Conservation (phyloP, 2,113 vertebrate species). For the Chunga burmeisteri region DNA sequence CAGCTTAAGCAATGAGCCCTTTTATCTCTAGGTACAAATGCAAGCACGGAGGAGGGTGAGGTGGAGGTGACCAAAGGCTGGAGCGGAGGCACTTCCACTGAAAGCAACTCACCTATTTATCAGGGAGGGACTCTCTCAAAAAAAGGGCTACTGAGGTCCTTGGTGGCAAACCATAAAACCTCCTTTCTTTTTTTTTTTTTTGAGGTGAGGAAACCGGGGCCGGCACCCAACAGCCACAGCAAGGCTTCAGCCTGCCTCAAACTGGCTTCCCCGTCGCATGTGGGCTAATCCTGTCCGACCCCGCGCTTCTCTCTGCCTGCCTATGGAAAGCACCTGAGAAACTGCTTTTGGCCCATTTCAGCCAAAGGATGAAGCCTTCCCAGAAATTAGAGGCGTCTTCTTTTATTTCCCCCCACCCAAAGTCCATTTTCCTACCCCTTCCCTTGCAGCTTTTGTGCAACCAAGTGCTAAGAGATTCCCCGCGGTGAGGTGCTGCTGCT, state of each 20-base stretch:
- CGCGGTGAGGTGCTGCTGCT: not conserved
- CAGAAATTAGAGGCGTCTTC: not conserved
- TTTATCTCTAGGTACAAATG: not conserved
- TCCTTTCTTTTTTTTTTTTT: not conserved
- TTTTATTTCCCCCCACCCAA: rapidly evolving
- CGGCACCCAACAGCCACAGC: rapidly evolving
- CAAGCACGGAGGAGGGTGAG: not conserved
- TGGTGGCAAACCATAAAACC: not conserved
- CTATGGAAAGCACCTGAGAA: not conserved
- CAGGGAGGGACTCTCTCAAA: not conserved
- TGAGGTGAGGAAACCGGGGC: not conserved
- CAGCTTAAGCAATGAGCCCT: not conserved
- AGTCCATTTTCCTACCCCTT: not conserved
- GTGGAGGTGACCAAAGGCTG: not conserved
- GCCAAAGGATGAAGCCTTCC: not conserved
- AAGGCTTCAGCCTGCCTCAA: not conserved
- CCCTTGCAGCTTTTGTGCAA: not conserved
- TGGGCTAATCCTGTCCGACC: rapidly evolving
- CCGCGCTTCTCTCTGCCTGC: not conserved
- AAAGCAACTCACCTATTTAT: not conserved
- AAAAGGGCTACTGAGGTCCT: not conserved
- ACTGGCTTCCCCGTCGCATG: rapidly evolving
- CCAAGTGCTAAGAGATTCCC: not conserved
- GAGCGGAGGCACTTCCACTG: not conserved
- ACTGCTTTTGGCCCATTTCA: not conserved